Evolutionary conservation across 1,140 invertebrate species (phyloP).

Genomic region (Drosophila quadrilineata): DNA sequence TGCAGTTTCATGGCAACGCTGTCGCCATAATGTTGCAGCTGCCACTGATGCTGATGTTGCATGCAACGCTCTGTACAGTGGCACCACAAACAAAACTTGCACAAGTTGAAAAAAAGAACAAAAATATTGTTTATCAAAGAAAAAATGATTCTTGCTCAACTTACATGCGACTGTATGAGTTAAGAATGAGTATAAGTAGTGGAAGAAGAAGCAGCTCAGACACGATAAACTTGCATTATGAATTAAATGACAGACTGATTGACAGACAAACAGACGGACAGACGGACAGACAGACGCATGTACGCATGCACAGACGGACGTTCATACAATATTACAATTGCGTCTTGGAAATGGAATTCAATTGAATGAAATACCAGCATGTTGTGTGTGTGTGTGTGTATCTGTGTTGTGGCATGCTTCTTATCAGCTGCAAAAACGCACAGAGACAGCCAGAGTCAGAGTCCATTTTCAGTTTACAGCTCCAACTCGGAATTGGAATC

Average conservation of each 20-base stretch:
- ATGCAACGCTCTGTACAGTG: conserved; percentile 21
- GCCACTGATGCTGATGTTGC: conserved; percentile 10
- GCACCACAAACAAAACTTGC: conserved; percentile 11
- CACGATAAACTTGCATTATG: conserved; percentile 13
- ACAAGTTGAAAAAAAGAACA: too few species aligned
- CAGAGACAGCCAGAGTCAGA: conserved; percentile 15
- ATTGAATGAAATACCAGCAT: conserved; percentile 11
- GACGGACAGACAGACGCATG: conserved; percentile 1
- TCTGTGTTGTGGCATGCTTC: conserved; percentile 6
- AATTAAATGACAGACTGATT: not conserved
- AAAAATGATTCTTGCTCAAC: too few species aligned
- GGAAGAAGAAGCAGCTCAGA: not conserved
- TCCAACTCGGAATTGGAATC: too few species aligned
- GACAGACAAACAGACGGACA: conserved; percentile 1
- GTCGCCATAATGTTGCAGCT: conserved; percentile 13
- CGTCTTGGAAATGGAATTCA: conserved; percentile 23
- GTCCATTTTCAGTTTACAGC: too few species aligned
- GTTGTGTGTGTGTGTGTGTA: too few species aligned
- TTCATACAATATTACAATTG: conserved; percentile 30
- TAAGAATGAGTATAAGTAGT: not conserved
- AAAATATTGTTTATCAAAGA: too few species aligned
- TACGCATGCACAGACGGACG: not conserved
- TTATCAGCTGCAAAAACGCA: conserved; percentile 32
- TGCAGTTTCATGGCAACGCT: conserved; percentile 37
- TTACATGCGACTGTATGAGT: not conserved